Evolutionary conservation across 53 echinoderm and acorn worm genomes (phyloP), one percentile per base, ranked within the genome.

Genomic region (Hippasteria phrygiana): DNA sequence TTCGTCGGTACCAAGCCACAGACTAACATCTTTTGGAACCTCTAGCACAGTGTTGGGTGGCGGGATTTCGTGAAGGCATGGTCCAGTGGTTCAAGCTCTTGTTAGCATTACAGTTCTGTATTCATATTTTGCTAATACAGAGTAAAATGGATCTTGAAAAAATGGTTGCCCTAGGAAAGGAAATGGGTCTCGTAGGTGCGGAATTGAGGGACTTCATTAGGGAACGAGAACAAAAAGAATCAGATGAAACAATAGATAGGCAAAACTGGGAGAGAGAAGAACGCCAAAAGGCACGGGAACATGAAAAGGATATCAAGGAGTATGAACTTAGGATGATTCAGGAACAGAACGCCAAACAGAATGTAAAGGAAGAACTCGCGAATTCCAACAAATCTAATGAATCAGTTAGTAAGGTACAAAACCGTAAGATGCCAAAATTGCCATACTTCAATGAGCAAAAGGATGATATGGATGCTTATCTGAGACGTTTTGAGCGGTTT

Each of bases 381-480:
- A n/a, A n/a, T n/a, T n/a, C n/a, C n/a, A n/a, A n/a, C n/a, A n/a
- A n/a, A n/a, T n/a, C n/a, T n/a, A n/a, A n/a, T n/a, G n/a, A n/a
- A n/a, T n/a, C n/a, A n/a, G n/a, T n/a, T n/a, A n/a, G n/a, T n/a
- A n/a, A n/a, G n/a, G n/a, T n/a, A n/a, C n/a, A n/a, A n/a, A n/a
- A n/a, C n/a, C n/a, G n/a, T n/a, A 91, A 87, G 35, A 91, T 91
- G 66, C 92, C 92, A 8, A 83, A 65, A 35, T 73, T 93, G 43
- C 94, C 91, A 11, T 71, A 59, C 64, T 94, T 94, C 63, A 90
- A 94, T 56, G 92, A 87, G 43, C 67, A 80, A 38, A 80, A 73
- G 35, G 92, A 94, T 59, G 92, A 92, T 28, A 85, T 90, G 27
- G 93, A 95, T 79, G 87, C 88, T 28, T 93, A 92, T 42, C 45